Evolutionary conservation across 2,113 vertebrate species (phyloP), one percentile per base, ranked within the genome.

Genomic region (Tympanuchus pallidicinctus): DNA sequence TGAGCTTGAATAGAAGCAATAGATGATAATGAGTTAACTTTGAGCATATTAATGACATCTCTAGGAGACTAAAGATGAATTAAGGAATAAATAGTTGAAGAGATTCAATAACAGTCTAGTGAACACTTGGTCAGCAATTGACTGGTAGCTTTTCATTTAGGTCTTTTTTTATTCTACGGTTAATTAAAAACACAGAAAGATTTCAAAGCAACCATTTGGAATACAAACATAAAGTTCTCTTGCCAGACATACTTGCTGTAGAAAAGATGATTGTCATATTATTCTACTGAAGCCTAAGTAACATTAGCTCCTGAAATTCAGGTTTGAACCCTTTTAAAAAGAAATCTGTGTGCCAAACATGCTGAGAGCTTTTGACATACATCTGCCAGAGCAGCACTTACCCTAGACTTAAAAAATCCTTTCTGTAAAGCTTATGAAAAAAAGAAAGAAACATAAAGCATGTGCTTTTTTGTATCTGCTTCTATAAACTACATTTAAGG

Each of bases 21-120:
- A 82, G 73, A 90, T 81, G 93, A 87, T 96, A 96, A 92, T 95
- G 90, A 97, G 97, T 97, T 95, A 97, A 92, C 72, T 93, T 79
- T 80, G 87, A 91, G 94, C 67, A 83, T 96, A 94, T 92, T 97
- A 97, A 96, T 96, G 94, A 54, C 92, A 95, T 96, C 92, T 96
- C 83, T 57, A 63, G 81, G 73, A 81, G 65, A 96, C 92, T 91
- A 73, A 86, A 82, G 89, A 81, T 88, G 94, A 85, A 88, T 95
- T 94, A 82, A 75, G 72, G 89, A 94, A 93, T 93, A 95, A 96
- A 94, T 89, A 96, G 86, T 82, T 93, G 11, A 90, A 94, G 84
- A 93, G 56, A 54, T 76, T 94, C 87, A 91, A 67, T 88, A 94
- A 89, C 83, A 96, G 90, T 66, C 63, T 94, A 45, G 56, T 86